Base-by-base conservation (phyloP, 2,888 invertebrate genomes). In the Cantharis flavilabris region DNA sequence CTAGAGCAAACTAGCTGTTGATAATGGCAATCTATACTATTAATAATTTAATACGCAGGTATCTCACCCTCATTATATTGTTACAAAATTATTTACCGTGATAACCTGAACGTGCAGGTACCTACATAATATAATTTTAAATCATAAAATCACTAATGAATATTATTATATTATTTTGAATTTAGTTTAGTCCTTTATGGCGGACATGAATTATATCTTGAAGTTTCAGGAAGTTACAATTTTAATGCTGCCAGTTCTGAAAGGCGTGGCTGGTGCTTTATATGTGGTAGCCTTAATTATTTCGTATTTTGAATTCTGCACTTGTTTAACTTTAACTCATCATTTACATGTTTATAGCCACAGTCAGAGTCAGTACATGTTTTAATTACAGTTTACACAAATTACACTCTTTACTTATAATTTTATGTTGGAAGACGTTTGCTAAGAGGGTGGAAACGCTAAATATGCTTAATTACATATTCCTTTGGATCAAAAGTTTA, bases 311-410 rank as follows among this genome's bases (percentile, higher is more conserved):
- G 28, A 67, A 72, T 72, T 63, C 72, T 23, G 72, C 67, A 65
- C 67, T 67, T 67, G 72, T 72, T 72, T 72, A 72, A 63, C 72
- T 72, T 72, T 33, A 72, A 72, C 67, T 67, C 65, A 33, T 63
- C 33, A 49, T 72, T 72, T 72, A 72, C 72, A 67, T 72, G 72
- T 72, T 72, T 67, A 72, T 67, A 72, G 67, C 72, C 72, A 28
- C 49, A 49, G 72, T 72, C 33, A 67, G 67, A 49, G 72, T 72
- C 33, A 26, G 67, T 72, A 67, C 72, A 67, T 63, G 49, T 20
- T 33, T 23, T 72, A 72, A 72, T 72, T 72, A 72, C 67, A 30
- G 49, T 72, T 72, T 67, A 72, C 67, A 72, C 72, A 72, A 72
- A 72, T 72, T 67, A 33, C 72, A 67, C 67, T 28, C 72, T 49